Evolutionary conservation across 2,888 invertebrate species (phyloP).

Genomic region (Eilema sororculum): DNA sequence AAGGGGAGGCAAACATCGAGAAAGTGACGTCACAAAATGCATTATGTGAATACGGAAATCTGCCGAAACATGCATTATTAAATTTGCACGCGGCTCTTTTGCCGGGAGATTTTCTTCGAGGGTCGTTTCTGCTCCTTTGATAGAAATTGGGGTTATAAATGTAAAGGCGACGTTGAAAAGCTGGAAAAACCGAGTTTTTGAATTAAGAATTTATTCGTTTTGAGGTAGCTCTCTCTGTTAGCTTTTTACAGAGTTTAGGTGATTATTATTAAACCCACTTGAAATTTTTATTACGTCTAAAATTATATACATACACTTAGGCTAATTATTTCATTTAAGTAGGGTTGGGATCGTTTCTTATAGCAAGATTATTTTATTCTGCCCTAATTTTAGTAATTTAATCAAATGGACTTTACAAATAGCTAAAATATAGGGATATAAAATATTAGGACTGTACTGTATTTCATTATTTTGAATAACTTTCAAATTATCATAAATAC

Average conservation of each 20-base stretch:
- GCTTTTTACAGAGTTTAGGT: background rate
- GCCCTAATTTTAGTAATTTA: too few species aligned
- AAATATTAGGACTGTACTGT: too few species aligned
- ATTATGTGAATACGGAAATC: conserved; percentile 51
- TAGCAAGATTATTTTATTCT: background rate
- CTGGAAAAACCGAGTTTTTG: conserved; percentile 23
- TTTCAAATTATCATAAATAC: too few species aligned
- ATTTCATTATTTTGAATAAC: too few species aligned
- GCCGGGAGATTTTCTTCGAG: conserved; percentile 42
- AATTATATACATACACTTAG: background rate
- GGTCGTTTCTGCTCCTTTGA: conserved; percentile 40
- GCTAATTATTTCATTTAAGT: background rate
- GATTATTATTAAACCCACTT: background rate
- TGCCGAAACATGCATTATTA: conserved; percentile 56
- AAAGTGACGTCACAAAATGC: conserved; percentile 51
- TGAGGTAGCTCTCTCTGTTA: conserved; percentile 12
- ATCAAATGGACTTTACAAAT: too few species aligned
- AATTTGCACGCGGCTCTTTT: conserved; percentile 46
- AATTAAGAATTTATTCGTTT: conserved; percentile 28
- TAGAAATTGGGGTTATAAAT: conserved; percentile 43
- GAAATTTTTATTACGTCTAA: background rate
- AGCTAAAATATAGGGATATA: too few species aligned
- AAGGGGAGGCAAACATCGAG: conserved; percentile 52
- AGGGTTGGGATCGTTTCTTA: background rate
- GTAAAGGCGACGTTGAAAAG: conserved; percentile 34